phyloP scores from a whole-genome alignment of 2,797 vertebrate species.

The Bovichtus diacanthus region DNA sequence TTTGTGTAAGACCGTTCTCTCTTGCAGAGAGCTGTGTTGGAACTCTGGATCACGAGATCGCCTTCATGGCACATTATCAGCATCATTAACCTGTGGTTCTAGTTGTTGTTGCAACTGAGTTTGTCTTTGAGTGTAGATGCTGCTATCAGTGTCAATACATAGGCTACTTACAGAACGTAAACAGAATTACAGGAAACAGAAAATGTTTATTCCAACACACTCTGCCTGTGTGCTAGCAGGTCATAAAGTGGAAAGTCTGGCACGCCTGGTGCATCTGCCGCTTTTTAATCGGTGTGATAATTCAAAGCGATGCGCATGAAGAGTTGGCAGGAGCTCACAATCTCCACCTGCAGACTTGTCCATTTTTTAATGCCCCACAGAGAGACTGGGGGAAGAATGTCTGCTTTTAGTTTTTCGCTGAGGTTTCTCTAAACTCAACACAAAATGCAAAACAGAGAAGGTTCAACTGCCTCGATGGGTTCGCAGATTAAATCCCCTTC shows the following conservation, averaged over 20 bases:
- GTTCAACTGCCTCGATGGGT: background rate
- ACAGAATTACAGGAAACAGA: background rate
- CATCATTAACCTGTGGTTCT: background rate
- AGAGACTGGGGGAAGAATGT: background rate
- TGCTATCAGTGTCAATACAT: background rate
- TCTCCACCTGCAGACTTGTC: slow-evolving; percentile 4
- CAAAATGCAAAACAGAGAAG: slow-evolving; percentile 17
- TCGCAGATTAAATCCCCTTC: background rate
- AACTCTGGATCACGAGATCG: slow-evolving; percentile 26
- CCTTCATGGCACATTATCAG: slow-evolving; percentile 7
- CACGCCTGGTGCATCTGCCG: slow-evolving; percentile 13
- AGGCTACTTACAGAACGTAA: too few relatives aligned
- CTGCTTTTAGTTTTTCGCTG: slow-evolving; percentile 20
- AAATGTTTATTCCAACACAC: slow-evolving; percentile 1
- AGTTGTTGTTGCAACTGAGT: background rate
- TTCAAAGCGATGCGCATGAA: slow-evolving; percentile 38
- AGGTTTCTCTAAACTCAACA: slow-evolving; percentile 8
- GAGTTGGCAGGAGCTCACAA: slow-evolving; percentile 25
- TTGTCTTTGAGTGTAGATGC: background rate
- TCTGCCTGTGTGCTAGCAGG: slow-evolving; percentile 27
- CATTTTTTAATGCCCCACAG: slow-evolving; percentile 36
- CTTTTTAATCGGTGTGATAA: slow-evolving; percentile 42
- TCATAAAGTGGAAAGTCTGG: slow-evolving; percentile 43
- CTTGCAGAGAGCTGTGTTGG: slow-evolving; percentile 35
- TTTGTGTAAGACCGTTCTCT: slow-evolving; percentile 44